These are phyloP conservation scores for Myotis myotis DNA, from an alignment of 2,797 vertebrate genomes.

Conservation along the genomic window DNA sequence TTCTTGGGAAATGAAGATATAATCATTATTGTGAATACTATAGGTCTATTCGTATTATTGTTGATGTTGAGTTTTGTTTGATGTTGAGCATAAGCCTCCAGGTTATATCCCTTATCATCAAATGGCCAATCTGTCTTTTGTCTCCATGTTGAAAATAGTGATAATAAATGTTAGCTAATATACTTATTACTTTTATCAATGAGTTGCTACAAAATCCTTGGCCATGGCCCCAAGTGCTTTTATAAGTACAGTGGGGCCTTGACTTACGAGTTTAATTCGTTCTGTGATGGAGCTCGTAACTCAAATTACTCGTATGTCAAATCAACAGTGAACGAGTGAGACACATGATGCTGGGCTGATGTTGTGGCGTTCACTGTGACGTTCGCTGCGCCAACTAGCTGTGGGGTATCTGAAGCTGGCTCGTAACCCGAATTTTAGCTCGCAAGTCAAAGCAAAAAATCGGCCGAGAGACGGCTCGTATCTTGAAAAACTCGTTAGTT, in stretches of 20 bases:
- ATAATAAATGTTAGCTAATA: not conserved
- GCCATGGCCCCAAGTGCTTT: not conserved
- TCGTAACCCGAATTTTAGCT: too few relatives aligned
- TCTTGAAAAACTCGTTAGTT: too few relatives aligned
- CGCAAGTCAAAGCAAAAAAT: too few relatives aligned
- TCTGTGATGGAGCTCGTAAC: too few relatives aligned
- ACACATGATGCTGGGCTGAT: too few relatives aligned
- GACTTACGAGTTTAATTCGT: too few relatives aligned
- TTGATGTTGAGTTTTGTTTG: not conserved
- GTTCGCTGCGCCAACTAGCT: too few relatives aligned
- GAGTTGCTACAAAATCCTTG: conserved; percentile 4
- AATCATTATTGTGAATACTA: not conserved
- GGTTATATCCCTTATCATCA: not conserved
- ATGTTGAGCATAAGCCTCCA: not conserved
- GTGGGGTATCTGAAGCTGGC: too few relatives aligned
- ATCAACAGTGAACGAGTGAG: too few relatives aligned
- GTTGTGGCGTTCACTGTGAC: too few relatives aligned
- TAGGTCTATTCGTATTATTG: not conserved
- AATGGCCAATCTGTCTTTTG: not conserved
- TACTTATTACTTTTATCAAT: not conserved
- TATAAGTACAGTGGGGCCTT: not conserved
- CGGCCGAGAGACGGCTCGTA: too few relatives aligned
- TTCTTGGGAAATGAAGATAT: not conserved
- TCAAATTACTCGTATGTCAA: too few relatives aligned
- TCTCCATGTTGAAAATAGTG: not conserved